Evolutionary conservation across 2,888 invertebrate species (phyloP), one percentile per base, ranked within the genome.

Genomic region (Slavum lentiscoides): DNA sequence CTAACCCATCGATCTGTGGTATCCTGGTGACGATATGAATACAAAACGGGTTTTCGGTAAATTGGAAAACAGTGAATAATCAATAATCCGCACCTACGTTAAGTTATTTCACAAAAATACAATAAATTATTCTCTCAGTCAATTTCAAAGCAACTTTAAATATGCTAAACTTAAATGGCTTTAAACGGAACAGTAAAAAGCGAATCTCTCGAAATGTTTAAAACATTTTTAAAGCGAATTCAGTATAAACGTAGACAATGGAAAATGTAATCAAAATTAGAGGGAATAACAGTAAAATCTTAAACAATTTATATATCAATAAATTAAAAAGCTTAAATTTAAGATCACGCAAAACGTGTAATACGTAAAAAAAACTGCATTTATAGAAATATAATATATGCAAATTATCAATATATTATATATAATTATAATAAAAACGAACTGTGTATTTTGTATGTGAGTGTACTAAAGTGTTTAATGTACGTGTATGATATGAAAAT

Each of bases 171-270:
- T 15, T n/a, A 49, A 61, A 73, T 43, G 43, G n/a, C n/a, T 74
- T 62, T 23, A 23, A 49, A 74, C 4, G 49, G 30, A 53, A 62
- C 8, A n/a, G 30, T 62, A 62, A 62, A 74, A 62, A 30, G 4
- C 15, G 62, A 74, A 74, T 74, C 53, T 9, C 49, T n/a, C 21
- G 30, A 55, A 74, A 74, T 74, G 53, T 74, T 64, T 74, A 53
- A 74, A 64, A 74, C 53, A 53, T 74, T 49, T 74, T 37, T 2
- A 53, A 21, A 53, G 17, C 37, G 17, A 13, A 39, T 39, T 39
- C 15, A n/a, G 3, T 21, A 23, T 13, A 19, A 2, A n/a, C 2
- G 30, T 30, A 49, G 49, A 1, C 49, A n/a, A 73, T n/a, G 53
- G 62, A 74, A 62, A n/a, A 74, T 39, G 61, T 23, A 23, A n/a